Conservation (phyloP, 2,888 invertebrate species). For the Dione juno region DNA sequence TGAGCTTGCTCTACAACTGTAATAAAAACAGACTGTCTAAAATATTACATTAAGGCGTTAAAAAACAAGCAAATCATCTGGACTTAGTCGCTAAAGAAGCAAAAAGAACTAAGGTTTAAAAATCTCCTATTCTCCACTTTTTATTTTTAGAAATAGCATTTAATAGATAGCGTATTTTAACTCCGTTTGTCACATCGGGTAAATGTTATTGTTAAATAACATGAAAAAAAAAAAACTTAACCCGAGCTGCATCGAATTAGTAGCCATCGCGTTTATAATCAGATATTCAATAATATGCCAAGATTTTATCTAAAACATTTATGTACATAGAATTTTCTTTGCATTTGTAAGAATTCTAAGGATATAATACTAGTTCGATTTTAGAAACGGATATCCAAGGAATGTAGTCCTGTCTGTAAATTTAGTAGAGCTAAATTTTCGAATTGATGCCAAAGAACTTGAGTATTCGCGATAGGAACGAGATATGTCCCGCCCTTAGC, state of each 20-base stretch:
- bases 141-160: too few relatives aligned
- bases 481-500: neutral
- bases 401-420: slow-evolving; percentile 11
- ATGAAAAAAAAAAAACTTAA: too few relatives aligned
- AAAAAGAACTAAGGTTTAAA: too few relatives aligned
- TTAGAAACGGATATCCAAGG: neutral
- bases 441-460: slow-evolving; percentile 14
- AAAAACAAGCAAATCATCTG: too few relatives aligned
- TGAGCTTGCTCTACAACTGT: too few relatives aligned
- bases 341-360: slow-evolving; percentile 2
- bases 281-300: neutral
- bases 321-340: neutral
- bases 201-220: too few relatives aligned
- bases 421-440: slow-evolving; percentile 8
- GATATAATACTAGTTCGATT: neutral
- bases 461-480: slow-evolving; percentile 20
- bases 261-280: neutral
- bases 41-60: too few relatives aligned
- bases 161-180: too few relatives aligned
- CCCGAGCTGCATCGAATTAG: neutral
- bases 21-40: too few relatives aligned
- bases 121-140: too few relatives aligned
- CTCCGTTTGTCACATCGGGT: too few relatives aligned
- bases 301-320: neutral
- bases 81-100: too few relatives aligned